Base-by-base conservation (phyloP, 2,888 invertebrate genomes). In the Cotesia congregata region DNA sequence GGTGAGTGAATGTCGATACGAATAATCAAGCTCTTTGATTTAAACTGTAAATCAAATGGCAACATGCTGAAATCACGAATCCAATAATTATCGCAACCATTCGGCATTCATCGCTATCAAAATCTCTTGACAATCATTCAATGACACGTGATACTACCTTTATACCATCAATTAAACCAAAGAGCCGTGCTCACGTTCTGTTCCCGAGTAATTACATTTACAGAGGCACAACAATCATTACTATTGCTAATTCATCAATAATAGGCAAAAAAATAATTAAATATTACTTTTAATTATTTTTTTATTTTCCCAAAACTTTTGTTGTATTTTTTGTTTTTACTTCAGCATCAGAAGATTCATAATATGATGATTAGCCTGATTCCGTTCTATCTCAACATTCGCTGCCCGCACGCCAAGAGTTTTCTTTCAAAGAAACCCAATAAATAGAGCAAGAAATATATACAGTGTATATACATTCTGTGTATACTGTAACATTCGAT, bases 1-100 rank as follows among this genome's bases (percentile, higher is more conserved):
- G 30, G 30, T 17, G 17, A 62, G 62, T 20, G 6, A 62, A 20
- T 20, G 20, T 62, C 62, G 20, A 67, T 67, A 38, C 30, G n/a
- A 67, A 67, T 67, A n/a, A 67, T 67, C 39, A 20, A 39, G n/a
- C n/a, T 38, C n/a, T 67, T 38, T 67, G 67, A 67, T 67, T 67
- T 67, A 38, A 39, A 67, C 67, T 38, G 67, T 67, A 39, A n/a
- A 67, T 39, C 38, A 20, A 12, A 67, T 12, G 30, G 67, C 39
- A 67, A 67, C 39, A 39, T 38, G 12, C 50, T 50, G 50, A 50
- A 50, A 50, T 50, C 50, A 50, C 30, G 12, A 12, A 30, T 67
- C n/a, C 7, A 67, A n/a, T 67, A 67, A 67, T 67, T 20, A 67
- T 39, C 30, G 39, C 6, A 15, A 39, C 64, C 40, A 64, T 62